Percentiles rank a stretch among this genome's conserved stretches.
Conservation (phyloP, 2,797 vertebrate species). For the Melanotaenia parkinsoni region DNA sequence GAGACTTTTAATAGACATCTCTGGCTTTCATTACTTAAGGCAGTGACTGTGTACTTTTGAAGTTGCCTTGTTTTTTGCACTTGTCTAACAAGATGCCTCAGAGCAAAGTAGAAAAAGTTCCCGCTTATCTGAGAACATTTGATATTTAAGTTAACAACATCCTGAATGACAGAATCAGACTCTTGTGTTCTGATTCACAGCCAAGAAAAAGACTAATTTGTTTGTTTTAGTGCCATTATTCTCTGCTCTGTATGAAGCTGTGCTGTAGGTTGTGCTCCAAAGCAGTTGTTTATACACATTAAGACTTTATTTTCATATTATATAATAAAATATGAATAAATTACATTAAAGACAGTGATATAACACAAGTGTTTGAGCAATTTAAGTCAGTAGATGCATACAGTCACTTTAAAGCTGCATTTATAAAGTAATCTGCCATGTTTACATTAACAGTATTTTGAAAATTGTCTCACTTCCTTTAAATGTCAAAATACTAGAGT, state of each 20-base stretch:
- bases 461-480: neutral
- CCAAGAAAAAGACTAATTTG: conserved; percentile 38
- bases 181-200: conserved; percentile 25
- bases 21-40: conserved; percentile 53
- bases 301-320: neutral
- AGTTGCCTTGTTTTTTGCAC: conserved; percentile 40
- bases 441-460: neutral
- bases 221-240: conserved; percentile 38
- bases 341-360: neutral
- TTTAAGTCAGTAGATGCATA: neutral
- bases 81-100: conserved; percentile 56
- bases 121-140: conserved; percentile 60
- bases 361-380: neutral
- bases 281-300: conserved; percentile 20
- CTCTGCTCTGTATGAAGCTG: neutral
- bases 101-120: conserved; percentile 46
- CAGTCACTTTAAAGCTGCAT: neutral
- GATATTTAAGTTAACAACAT: conserved; percentile 64
- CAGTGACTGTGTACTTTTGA: conserved; percentile 27
- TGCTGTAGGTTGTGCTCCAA: conserved; percentile 29
- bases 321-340: neutral
- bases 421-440: neutral
- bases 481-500: neutral
- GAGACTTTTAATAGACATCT: conserved; percentile 63
- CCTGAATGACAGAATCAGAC: conserved; percentile 43